phyloP scores from a whole-genome alignment of 1,140 invertebrate species.

The Metaphire vulgaris region DNA sequence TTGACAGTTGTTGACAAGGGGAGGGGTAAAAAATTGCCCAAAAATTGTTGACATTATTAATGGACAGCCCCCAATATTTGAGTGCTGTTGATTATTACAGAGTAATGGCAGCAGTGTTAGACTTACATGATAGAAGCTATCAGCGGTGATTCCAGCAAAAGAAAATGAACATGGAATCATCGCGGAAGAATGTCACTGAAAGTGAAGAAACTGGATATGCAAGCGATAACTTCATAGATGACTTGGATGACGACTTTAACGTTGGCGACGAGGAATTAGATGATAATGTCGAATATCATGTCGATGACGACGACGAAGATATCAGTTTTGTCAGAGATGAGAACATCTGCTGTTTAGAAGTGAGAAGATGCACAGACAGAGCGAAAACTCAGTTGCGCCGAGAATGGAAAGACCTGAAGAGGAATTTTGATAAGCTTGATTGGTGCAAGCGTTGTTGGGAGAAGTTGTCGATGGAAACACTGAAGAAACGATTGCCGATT shows the following conservation, averaged over 20 bases:
- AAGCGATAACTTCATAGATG: not conserved
- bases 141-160: too few species aligned
- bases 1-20: too few species aligned
- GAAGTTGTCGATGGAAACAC: slow-evolving; percentile 18
- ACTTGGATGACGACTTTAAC: not conserved
- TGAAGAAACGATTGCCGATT: slow-evolving; percentile 24
- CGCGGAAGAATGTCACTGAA: too few species aligned
- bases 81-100: too few species aligned
- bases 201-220: not conserved
- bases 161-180: too few species aligned
- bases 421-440: slow-evolving; percentile 1
- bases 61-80: too few species aligned
- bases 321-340: not conserved
- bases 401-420: slow-evolving; percentile 5
- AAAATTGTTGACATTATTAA: too few species aligned
- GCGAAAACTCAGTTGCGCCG: not conserved
- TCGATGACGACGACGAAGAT: not conserved
- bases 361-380: not conserved
- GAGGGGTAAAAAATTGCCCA: too few species aligned
- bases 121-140: too few species aligned
- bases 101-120: too few species aligned
- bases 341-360: slow-evolving; percentile 4
- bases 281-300: not conserved
- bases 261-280: not conserved
- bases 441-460: not conserved